A percentile compares a stretch with the other conserved stretches of the same genome.
phyloP scores from a whole-genome alignment of 2,888 invertebrate species.

The Brachyptera putata region DNA sequence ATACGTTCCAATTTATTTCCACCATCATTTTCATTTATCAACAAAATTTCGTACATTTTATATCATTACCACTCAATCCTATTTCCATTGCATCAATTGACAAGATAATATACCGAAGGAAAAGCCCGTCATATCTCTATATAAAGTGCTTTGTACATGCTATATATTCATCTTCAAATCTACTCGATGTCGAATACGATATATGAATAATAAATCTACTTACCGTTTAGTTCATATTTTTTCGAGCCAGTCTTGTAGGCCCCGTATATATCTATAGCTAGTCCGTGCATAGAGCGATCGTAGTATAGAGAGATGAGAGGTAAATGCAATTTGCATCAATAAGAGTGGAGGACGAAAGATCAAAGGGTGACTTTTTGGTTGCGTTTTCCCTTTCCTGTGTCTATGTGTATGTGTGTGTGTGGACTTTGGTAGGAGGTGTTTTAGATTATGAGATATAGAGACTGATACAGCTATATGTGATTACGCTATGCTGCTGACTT shows the following conservation, averaged over 20 bases:
- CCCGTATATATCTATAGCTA: too few species aligned
- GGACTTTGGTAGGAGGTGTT: not conserved
- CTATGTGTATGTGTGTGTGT: too few species aligned
- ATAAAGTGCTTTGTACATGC: conserved; percentile 33
- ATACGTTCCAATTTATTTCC: too few species aligned
- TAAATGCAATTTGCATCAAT: conserved; percentile 53
- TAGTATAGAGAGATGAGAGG: conserved; percentile 45
- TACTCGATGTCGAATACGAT: conserved; percentile 40
- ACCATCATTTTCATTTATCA: too few species aligned
- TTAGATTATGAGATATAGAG: not conserved
- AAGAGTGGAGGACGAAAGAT: conserved; percentile 50
- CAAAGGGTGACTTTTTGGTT: conserved; percentile 40
- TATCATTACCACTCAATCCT: too few species aligned
- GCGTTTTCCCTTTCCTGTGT: not conserved
- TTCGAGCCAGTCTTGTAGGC: too few species aligned
- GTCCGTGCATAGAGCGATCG: not conserved
- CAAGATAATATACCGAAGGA: too few species aligned
- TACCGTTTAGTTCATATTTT: conserved; percentile 61
- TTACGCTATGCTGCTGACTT: not conserved
- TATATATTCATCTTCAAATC: conserved; percentile 30
- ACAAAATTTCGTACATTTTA: too few species aligned
- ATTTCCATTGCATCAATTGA: too few species aligned
- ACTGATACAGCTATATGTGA: not conserved
- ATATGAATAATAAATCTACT: conserved; percentile 60
- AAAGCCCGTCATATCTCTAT: too few species aligned